Base-by-base conservation (phyloP, 2,797 vertebrate species). In the Microtus californicus region DNA sequence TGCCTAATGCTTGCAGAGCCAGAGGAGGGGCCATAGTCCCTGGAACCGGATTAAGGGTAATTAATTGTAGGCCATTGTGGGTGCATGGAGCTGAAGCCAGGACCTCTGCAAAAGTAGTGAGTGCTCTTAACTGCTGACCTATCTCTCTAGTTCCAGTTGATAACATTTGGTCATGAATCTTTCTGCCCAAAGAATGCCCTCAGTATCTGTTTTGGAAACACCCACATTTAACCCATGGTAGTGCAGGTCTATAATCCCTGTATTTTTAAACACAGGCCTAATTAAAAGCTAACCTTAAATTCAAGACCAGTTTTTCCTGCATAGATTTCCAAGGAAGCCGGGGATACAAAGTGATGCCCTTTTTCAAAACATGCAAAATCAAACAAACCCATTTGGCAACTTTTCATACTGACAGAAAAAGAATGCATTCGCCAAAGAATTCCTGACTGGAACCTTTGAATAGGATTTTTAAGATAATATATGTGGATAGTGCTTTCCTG, bases 371-470 rank as follows among this genome's bases (percentile, higher is more conserved):
- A 67, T 34, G n/a, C 29, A 67, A 67, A 85, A 67, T 27, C 61
- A 45, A 45, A 48, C 29, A 34, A 51, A 85, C 11, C 29, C 29
- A n/a, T 25, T 48, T 48, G 43, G 43, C 19, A 48, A 59, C 43
- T 85, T 67, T 67, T 67, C 40, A 6, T 81, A 4, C 43, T 40
- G 19, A 45, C 59, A 45, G 37, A 90, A 67, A 82, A 48, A 91
- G 85, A 91, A 82, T 25, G 45, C 45, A 5, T 80, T 48, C 2
- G 23, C n/a, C 17, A 91, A 51, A 87, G 56, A 29, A 34, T 31
- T 79, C 40, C 27, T 83, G 69, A 85, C 65, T 90, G 37, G 43
- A 92, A 80, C 6, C 48, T 94, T 94, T 54, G 90, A 27, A 40
- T 71, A 65, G 40, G 15, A 29, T 45, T 76, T 43, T 61, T 74